Evolutionary conservation across 2,797 vertebrate genomes (phyloP), one percentile per base, ranked within the genome.

Genomic region (Orestias chungarensis): DNA sequence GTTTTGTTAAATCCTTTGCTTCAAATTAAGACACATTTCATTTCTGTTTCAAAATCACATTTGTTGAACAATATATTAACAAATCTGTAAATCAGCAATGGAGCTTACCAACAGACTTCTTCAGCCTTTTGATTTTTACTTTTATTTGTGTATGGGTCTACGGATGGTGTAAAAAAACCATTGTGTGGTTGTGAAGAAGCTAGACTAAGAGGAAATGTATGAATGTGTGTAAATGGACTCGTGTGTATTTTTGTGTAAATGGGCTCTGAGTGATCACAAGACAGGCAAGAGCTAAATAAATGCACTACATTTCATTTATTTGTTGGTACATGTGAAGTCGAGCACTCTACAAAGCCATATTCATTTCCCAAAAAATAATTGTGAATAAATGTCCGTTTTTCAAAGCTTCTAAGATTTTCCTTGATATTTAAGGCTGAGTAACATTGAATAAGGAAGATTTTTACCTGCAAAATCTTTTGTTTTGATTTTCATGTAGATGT

Each of bases 281-380:
- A 15, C 6, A 50, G 35, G 31, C 1, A 25, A 35, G 31, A 35
- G 29, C 12, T 49, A 38, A 46, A 66, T 5, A 33, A 47, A 14
- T 47, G 29, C 27, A 50, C 55, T 40, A 23, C 23, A 35, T 23
- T 66, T 25, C 42, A 31, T 14, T 4, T 31, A 59, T 42, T 44
- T 57, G 23, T 65, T 66, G 6, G 8, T 62, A 11, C 42, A 9
- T 66, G 52, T 33, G 7, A 72, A 64, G 3, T 1, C 4, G 25
- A 70, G 29, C 25, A 33, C 31, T 43, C 4, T 17, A 15, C 29
- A 52, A 27, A 35, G 20, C 31, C n/a, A 33, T 29, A 18, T 33
- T 64, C n/a, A 61, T 64, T 47, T 50, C 23, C 8, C 14, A 20
- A 47, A 33, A 7, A 29, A 71, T 47, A 66, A 70, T 50, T n/a